Conservation (phyloP, 2,888 invertebrate genomes). For the Blomia tropicalis region DNA sequence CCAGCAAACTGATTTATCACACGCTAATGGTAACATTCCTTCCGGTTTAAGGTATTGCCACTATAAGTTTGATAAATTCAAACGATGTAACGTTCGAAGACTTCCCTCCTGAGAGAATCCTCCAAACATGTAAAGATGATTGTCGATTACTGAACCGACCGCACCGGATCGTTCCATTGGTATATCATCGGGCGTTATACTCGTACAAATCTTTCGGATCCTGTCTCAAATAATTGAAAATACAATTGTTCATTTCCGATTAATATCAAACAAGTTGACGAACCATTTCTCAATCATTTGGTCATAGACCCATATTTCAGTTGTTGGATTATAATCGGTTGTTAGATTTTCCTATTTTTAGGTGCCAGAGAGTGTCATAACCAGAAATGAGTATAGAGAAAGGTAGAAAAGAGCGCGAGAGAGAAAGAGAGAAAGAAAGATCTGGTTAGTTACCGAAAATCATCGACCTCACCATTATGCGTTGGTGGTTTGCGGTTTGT, state of each 20-base stretch:
- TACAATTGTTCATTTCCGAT: background rate
- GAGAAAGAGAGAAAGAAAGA: too few species aligned
- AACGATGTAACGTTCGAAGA: slow-evolving; percentile 32
- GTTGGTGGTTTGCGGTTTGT: too few species aligned
- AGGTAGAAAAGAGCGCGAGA: too few species aligned
- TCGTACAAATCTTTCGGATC: slow-evolving; percentile 25
- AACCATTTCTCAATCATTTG: slow-evolving; percentile 33
- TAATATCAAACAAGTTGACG: slow-evolving; percentile 6
- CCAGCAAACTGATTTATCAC: slow-evolving; percentile 31
- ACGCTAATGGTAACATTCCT: slow-evolving; percentile 26
- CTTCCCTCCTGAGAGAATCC: slow-evolving; percentile 32
- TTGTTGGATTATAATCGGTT: slow-evolving; percentile 31
- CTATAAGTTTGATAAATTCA: slow-evolving; percentile 32
- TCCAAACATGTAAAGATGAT: slow-evolving; percentile 34
- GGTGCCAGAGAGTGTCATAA: background rate
- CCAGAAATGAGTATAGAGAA: too few species aligned
- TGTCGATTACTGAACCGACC: slow-evolving; percentile 32
- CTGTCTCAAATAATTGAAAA: slow-evolving; percentile 8
- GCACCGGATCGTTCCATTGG: slow-evolving; percentile 35
- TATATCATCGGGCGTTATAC: slow-evolving; percentile 24
- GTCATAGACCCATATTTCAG: slow-evolving; percentile 33
- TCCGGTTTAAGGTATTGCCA: slow-evolving; percentile 32
- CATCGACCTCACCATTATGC: too few species aligned
- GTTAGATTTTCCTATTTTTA: background rate
- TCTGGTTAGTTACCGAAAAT: too few species aligned